Percentiles rank a stretch among this genome's conserved stretches.
phyloP scores from a whole-genome alignment of 2,797 vertebrate species.

The Cygnus olor region DNA sequence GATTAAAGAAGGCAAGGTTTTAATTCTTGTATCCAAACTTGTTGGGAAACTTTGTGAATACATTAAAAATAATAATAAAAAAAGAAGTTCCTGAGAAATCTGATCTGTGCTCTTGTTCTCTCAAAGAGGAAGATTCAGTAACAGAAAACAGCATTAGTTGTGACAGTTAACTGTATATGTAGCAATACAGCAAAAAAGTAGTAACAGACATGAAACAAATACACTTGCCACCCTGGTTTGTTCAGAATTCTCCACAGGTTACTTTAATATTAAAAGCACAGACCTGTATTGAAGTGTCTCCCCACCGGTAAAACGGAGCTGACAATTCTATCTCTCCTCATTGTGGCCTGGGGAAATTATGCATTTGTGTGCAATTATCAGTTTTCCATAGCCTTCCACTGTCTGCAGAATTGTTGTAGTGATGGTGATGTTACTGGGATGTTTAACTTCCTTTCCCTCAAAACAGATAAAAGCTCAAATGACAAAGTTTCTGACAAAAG shows the following conservation, averaged over 20 bases:
- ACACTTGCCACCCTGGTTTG: background rate
- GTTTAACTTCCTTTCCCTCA: conserved; percentile 27
- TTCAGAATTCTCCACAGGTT: background rate
- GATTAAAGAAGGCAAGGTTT: background rate
- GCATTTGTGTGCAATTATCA: background rate
- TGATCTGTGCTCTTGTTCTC: background rate
- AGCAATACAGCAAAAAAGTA: conserved; percentile 6
- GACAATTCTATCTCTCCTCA: background rate
- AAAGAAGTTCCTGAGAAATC: background rate
- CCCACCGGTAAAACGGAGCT: background rate
- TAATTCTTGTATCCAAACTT: background rate
- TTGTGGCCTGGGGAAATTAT: background rate
- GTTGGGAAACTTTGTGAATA: no score
- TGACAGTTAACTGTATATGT: background rate
- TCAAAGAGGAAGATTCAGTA: background rate
- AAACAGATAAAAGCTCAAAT: conserved; percentile 44
- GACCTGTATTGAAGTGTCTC: background rate
- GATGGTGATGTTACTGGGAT: background rate
- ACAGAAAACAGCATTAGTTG: background rate
- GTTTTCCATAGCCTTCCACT: conserved; percentile 44
- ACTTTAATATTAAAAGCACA: conserved; percentile 9
- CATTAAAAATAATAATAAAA: no score
- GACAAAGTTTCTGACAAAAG: conserved; percentile 45
- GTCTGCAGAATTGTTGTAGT: background rate
- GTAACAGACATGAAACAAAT: background rate